phyloP scores from a whole-genome alignment of 2,113 vertebrate species.

The Delphinus delphis region DNA sequence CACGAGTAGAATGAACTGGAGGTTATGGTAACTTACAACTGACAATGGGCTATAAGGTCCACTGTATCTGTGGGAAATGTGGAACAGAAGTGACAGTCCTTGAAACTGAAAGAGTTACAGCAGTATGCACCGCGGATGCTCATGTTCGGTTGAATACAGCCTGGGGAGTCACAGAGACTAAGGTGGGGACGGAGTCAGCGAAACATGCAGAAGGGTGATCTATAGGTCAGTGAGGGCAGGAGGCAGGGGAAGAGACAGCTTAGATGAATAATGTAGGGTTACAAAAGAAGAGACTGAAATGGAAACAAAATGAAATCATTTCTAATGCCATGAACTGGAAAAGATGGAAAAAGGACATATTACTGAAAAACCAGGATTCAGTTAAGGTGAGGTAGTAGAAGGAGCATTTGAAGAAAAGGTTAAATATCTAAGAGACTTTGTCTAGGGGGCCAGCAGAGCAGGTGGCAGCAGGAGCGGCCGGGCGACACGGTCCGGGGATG shows the following conservation, averaged over 20 bases:
- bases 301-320: neutral
- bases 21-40: neutral
- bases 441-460: neutral
- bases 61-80: neutral
- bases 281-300: neutral
- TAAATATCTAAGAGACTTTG: neutral
- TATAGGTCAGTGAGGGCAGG: neutral
- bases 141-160: neutral
- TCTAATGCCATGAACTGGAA: neutral
- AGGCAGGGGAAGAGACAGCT: neutral
- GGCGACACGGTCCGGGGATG: neutral
- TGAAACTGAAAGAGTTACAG: neutral
- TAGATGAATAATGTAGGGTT: neutral
- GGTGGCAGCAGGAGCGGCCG: accelerated
- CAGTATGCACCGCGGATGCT: neutral
- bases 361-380: neutral
- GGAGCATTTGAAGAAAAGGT: neutral
- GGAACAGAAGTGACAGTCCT: neutral
- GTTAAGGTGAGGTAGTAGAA: neutral
- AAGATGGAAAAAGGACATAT: neutral
- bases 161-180: neutral
- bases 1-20: neutral
- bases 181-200: neutral
- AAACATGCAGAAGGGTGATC: neutral
- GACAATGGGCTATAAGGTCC: neutral